phyloP scores from a whole-genome alignment of 2,888 invertebrate genomes.

The Leptothorax acervorum region DNA sequence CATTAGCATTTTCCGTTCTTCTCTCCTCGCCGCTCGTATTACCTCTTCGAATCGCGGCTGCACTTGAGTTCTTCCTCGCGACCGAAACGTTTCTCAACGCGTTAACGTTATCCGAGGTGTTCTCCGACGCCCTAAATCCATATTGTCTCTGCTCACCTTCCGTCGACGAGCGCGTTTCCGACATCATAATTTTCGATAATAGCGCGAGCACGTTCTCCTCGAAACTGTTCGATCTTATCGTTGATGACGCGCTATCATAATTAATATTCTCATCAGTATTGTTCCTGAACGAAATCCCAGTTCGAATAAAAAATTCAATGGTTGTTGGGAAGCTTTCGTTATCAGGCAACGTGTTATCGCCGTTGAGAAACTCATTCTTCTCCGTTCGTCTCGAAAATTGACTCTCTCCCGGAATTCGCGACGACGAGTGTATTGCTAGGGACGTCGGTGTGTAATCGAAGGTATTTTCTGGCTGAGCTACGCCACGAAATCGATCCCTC shows the following conservation, averaged over 20 bases:
- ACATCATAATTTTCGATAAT: conserved; percentile 9
- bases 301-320: background rate
- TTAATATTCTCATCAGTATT: background rate
- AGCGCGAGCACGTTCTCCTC: background rate
- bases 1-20: conserved; percentile 42
- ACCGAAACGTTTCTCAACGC: conserved; percentile 18
- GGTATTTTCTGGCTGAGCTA: conserved; percentile 30
- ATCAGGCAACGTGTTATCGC: background rate
- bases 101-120: conserved; percentile 31
- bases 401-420: conserved; percentile 44
- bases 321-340: background rate
- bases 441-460: conserved; percentile 30
- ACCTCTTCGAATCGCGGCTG: conserved; percentile 20
- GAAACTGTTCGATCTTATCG: background rate
- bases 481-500: conserved; percentile 17
- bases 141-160: background rate
- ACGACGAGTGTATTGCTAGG: conserved; percentile 7
- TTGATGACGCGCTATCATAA: background rate
- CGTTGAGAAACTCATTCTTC: conserved; percentile 7
- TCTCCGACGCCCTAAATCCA: conserved; percentile 30
- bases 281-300: background rate
- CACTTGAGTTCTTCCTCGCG: conserved; percentile 21
- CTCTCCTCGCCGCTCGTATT: background rate
- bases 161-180: background rate
- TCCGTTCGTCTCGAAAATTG: conserved; percentile 27